A percentile compares a stretch with the other conserved stretches of the same genome.
These are phyloP conservation scores for Tenrec ecaudatus DNA, from an alignment of 2,113 vertebrate genomes.

Conservation along the genomic window DNA sequence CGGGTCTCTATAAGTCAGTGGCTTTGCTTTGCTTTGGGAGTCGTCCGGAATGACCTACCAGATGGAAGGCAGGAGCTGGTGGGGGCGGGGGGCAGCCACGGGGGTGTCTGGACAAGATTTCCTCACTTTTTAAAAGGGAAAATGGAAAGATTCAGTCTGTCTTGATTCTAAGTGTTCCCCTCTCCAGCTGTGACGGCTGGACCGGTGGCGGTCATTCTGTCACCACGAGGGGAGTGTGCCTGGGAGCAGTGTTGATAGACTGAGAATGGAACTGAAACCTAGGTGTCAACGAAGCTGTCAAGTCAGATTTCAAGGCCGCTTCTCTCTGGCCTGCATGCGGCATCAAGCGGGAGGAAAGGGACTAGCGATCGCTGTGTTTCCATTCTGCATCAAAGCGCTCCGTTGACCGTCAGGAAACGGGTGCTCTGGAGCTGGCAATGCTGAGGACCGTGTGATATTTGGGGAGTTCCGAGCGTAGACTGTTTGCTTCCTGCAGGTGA, in stretches of 20 bases:
- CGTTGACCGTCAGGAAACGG: neutral
- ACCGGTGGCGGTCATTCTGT: neutral
- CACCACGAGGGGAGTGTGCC: too few species aligned
- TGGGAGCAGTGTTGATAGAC: neutral
- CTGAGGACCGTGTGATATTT: neutral
- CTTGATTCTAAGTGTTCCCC: neutral
- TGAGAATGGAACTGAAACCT: neutral
- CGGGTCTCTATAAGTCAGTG: too few species aligned
- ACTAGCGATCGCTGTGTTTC: neutral
- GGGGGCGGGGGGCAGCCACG: too few species aligned
- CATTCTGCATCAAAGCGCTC: neutral
- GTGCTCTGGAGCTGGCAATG: neutral
- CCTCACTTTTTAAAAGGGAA: conserved; percentile 3
- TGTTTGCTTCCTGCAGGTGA: conserved; percentile 11
- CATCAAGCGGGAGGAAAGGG: neutral
- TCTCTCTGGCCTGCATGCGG: neutral
- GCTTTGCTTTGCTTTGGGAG: too few species aligned
- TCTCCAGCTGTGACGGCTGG: neutral
- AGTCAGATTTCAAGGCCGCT: neutral
- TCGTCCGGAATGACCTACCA: neutral
- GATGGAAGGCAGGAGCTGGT: neutral
- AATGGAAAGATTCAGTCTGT: neutral
- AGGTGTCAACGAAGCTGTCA: neutral
- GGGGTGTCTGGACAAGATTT: neutral
- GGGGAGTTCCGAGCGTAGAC: neutral